phyloP scores from a whole-genome alignment of 2,113 vertebrate genomes.

The Narcine bancroftii region DNA sequence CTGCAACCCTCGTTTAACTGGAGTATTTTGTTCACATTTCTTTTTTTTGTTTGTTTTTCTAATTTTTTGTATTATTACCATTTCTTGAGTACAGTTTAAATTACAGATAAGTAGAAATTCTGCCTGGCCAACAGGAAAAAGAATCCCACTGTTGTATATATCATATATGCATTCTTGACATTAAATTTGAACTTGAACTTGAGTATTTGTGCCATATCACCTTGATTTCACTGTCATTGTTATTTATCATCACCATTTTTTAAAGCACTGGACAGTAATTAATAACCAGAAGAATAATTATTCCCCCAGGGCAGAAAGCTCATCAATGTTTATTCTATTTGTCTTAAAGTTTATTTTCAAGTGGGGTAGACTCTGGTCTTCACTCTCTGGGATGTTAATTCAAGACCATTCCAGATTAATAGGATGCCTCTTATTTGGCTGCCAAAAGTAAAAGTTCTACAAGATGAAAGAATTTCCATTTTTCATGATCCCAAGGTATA shows the following conservation, averaged over 20 bases:
- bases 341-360: neutral
- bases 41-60: too few species aligned
- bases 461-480: neutral
- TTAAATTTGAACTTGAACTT: too few species aligned
- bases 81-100: too few species aligned
- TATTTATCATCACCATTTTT: constrained; percentile 29
- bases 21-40: too few species aligned
- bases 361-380: neutral
- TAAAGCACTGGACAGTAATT: constrained; percentile 32
- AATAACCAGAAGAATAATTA: constrained; percentile 6
- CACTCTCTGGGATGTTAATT: neutral
- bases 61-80: too few species aligned
- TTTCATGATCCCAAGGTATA: neutral
- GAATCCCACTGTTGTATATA: too few species aligned
- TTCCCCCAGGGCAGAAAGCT: neutral
- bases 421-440: neutral
- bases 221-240: constrained; percentile 24
- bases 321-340: constrained; percentile 9
- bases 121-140: too few species aligned
- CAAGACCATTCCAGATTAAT: neutral
- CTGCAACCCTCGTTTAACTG: too few species aligned
- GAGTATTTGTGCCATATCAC: neutral
- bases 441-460: neutral
- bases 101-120: too few species aligned
- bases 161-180: too few species aligned